These are phyloP conservation scores for Cerastis rubricosa DNA, from an alignment of 2,888 invertebrate species.

Conservation along the genomic window DNA sequence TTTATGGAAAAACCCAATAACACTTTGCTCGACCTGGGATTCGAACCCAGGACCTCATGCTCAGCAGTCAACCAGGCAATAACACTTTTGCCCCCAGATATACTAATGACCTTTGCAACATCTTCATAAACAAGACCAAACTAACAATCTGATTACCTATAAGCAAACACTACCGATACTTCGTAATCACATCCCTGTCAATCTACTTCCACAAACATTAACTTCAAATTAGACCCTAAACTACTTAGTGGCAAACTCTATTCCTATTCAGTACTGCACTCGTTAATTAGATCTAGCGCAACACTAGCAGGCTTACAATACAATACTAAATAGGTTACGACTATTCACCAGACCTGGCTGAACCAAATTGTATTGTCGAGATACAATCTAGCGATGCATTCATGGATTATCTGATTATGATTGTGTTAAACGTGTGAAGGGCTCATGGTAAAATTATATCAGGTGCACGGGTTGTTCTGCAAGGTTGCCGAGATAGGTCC, in stretches of 20 bases:
- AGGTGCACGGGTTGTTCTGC: neutral
- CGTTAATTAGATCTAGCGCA: slow-evolving; percentile 59
- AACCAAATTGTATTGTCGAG: slow-evolving; percentile 44
- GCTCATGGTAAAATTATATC: neutral
- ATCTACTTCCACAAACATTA: slow-evolving; percentile 40
- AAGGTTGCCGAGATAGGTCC: neutral
- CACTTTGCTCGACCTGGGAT: no score
- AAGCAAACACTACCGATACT: neutral
- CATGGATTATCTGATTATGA: slow-evolving; percentile 19
- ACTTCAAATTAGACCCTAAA: slow-evolving; percentile 19
- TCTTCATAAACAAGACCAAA: neutral
- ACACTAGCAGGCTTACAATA: slow-evolving; percentile 57
- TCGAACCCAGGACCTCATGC: no score
- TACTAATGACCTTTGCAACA: neutral
- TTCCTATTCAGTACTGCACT: slow-evolving; percentile 58
- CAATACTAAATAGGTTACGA: slow-evolving; percentile 49
- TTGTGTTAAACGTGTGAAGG: slow-evolving; percentile 17
- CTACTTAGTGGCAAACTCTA: slow-evolving; percentile 46
- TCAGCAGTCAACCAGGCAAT: no score
- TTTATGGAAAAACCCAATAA: no score
- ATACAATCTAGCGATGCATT: slow-evolving; percentile 40
- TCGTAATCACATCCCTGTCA: slow-evolving; percentile 11
- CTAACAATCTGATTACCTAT: neutral
- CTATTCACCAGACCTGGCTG: slow-evolving; percentile 15
- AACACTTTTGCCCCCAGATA: no score